phyloP scores from a whole-genome alignment of 2,888 invertebrate genomes.

The Muschampia plurimacula region DNA sequence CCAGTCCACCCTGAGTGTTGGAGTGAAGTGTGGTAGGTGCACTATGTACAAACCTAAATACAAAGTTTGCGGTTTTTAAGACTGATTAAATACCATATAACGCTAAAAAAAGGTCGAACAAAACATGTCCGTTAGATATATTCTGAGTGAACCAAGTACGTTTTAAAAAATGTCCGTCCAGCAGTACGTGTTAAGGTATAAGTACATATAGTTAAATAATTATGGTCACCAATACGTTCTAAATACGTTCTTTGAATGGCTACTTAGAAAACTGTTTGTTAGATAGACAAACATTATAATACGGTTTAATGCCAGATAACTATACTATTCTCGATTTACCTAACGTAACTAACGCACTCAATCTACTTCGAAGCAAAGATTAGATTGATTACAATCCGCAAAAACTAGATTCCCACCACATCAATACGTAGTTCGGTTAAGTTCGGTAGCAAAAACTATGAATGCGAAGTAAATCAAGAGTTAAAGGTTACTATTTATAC shows the following conservation, averaged over 20 bases:
- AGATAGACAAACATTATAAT: not conserved
- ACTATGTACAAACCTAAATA: too few relatives aligned
- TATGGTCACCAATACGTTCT: too few relatives aligned
- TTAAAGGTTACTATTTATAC: not conserved
- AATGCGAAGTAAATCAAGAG: slow-evolving; percentile 16
- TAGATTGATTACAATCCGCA: slow-evolving; percentile 37
- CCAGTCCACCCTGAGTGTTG: too few relatives aligned
- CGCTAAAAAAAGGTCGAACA: too few relatives aligned
- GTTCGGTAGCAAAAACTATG: slow-evolving; percentile 12
- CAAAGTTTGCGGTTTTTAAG: too few relatives aligned
- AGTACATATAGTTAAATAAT: too few relatives aligned
- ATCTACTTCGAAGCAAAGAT: slow-evolving; percentile 28
- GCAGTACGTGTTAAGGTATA: too few relatives aligned
- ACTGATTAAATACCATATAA: too few relatives aligned
- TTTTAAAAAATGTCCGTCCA: too few relatives aligned
- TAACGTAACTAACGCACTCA: slow-evolving; percentile 26
- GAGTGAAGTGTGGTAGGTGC: too few relatives aligned
- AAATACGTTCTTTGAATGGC: not conserved
- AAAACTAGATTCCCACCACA: slow-evolving; percentile 30
- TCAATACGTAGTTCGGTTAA: slow-evolving; percentile 9
- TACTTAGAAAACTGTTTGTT: not conserved
- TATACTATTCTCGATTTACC: slow-evolving; percentile 19
- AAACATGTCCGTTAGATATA: too few relatives aligned
- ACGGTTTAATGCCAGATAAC: not conserved
- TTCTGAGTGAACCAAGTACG: too few relatives aligned